Conservation (phyloP, 2,113 vertebrate genomes). For the Mustela lutreola region DNA sequence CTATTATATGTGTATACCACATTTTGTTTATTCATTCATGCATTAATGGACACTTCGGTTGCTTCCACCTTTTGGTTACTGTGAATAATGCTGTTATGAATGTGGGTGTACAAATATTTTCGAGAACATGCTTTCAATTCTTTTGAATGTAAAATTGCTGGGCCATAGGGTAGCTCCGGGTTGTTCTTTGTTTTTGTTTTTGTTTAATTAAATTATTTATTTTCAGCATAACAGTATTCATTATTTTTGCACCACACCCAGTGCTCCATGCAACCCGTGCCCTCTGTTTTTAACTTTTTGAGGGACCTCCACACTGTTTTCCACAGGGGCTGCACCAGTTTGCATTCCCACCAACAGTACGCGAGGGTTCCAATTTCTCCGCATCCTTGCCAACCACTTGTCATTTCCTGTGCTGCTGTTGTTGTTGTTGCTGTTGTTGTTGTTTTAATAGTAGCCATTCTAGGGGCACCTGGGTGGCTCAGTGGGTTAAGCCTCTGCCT, state of each 20-base stretch:
- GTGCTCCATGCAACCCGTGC: too few relatives aligned
- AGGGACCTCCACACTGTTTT: constrained; percentile 23
- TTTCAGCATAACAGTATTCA: too few relatives aligned
- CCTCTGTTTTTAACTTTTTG: background rate
- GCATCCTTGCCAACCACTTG: background rate
- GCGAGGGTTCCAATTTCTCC: background rate
- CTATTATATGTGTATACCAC: background rate
- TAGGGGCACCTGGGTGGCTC: background rate
- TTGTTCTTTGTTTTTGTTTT: too few relatives aligned
- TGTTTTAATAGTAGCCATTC: background rate
- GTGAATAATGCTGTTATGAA: constrained; percentile 27
- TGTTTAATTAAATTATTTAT: too few relatives aligned
- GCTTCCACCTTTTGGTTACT: background rate
- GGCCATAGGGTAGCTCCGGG: background rate
- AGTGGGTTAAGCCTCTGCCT: too few relatives aligned
- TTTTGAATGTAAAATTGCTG: background rate
- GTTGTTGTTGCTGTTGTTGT: background rate
- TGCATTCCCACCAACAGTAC: background rate
- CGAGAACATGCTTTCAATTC: constrained; percentile 20
- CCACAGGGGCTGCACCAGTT: background rate
- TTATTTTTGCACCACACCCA: too few relatives aligned
- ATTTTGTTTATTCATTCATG: background rate
- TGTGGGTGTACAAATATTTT: background rate
- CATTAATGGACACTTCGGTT: background rate
- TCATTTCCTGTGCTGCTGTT: background rate